Conservation (phyloP, 2,888 invertebrate genomes). For the Lasioglossum zephyrum region DNA sequence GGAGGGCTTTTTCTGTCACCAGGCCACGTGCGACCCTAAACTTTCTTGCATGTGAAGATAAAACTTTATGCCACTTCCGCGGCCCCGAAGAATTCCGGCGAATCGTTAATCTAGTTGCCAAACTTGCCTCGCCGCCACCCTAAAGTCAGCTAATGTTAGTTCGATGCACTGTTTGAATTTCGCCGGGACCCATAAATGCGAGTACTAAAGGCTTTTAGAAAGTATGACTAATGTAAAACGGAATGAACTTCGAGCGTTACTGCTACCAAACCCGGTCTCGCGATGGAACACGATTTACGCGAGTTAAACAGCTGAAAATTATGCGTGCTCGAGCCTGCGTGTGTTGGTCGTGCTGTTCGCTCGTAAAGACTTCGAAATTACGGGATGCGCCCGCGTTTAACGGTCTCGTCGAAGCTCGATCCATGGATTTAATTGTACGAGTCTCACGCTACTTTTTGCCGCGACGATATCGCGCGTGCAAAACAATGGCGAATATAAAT, state of each 20-base stretch:
- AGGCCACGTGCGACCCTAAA: conserved; percentile 53
- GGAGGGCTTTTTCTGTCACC: conserved; percentile 51
- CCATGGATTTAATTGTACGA: not conserved
- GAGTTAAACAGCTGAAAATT: not conserved
- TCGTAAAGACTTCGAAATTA: not conserved
- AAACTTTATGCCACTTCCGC: conserved; percentile 48
- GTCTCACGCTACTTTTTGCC: not conserved
- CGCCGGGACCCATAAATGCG: conserved; percentile 31
- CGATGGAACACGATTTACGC: conserved; percentile 6
- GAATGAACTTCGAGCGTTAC: conserved; percentile 7
- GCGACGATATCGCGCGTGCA: not conserved
- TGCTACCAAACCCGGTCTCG: not conserved
- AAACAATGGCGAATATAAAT: not conserved
- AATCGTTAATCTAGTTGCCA: conserved; percentile 56
- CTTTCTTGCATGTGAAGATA: conserved; percentile 60
- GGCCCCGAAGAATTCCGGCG: conserved; percentile 50
- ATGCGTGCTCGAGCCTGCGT: not conserved
- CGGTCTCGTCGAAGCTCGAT: not conserved
- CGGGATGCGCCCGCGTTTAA: not conserved
- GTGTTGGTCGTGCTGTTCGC: not conserved
- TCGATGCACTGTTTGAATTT: conserved; percentile 42
- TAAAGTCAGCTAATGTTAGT: conserved; percentile 57
- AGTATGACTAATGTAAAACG: conserved; percentile 18
- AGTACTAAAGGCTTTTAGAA: conserved; percentile 18
- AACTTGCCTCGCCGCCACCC: conserved; percentile 27